phyloP scores from a whole-genome alignment of 2,113 vertebrate genomes.

The Pelobates fuscus region DNA sequence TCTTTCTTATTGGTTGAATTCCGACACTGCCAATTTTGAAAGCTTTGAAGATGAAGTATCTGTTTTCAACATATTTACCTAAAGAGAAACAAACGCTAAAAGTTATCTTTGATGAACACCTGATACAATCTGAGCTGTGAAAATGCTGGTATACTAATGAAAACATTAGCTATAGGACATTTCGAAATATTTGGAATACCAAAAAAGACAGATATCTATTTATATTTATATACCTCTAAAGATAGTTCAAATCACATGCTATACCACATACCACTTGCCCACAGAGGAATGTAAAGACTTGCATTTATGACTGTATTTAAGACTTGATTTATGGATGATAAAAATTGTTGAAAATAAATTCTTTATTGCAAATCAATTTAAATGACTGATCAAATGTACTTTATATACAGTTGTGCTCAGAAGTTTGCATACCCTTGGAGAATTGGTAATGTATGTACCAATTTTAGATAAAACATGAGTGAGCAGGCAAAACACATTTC shows the following conservation, averaged over 20 bases:
- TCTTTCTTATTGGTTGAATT: neutral
- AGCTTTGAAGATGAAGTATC: neutral
- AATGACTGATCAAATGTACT: no score
- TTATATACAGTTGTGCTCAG: no score
- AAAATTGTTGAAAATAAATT: no score
- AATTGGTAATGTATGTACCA: no score
- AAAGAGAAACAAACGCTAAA: neutral
- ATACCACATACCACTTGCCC: neutral
- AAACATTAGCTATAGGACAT: neutral
- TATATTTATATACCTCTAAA: neutral
- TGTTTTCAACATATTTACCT: neutral
- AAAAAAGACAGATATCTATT: neutral
- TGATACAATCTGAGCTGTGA: conserved; percentile 4
- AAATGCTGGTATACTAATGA: neutral
- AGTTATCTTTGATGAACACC: neutral
- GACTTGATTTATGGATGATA: neutral
- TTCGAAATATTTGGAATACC: conserved; percentile 3
- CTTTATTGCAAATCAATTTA: no score
- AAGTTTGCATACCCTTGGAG: no score
- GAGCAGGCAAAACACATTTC: no score
- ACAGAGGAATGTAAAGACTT: neutral
- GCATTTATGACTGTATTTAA: neutral
- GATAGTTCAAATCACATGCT: neutral
- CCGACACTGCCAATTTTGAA: neutral
- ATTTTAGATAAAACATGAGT: no score